Evolutionary conservation across 2,797 vertebrate genomes (phyloP).

Genomic region (Rhinogobio ventralis): DNA sequence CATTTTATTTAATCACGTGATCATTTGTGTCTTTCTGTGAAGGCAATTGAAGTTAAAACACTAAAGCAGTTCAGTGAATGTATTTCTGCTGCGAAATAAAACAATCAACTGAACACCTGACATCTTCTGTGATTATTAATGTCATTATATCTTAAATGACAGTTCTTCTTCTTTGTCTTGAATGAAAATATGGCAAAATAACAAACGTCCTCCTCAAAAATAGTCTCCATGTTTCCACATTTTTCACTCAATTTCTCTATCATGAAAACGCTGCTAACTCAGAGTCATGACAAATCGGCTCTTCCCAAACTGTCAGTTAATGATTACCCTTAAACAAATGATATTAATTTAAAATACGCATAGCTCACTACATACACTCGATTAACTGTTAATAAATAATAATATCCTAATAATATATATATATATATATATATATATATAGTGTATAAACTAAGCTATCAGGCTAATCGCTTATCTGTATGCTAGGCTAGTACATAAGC

Average conservation of each 20-base stretch:
- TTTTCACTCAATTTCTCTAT: neutral
- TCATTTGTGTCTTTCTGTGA: conserved; percentile 8
- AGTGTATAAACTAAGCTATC: too few relatives aligned
- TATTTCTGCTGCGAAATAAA: conserved; percentile 53
- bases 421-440: too few relatives aligned
- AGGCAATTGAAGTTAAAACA: neutral
- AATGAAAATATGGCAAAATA: neutral
- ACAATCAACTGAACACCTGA: conserved; percentile 47
- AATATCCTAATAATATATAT: too few relatives aligned
- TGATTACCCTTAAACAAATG: too few relatives aligned
- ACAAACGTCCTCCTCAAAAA: too few relatives aligned
- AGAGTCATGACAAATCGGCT: neutral
- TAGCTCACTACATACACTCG: too few relatives aligned
- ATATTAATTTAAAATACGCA: too few relatives aligned
- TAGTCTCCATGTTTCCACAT: too few relatives aligned
- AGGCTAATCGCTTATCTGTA: too few relatives aligned
- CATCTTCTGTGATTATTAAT: neutral
- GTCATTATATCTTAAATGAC: conserved; percentile 7
- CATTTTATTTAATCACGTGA: neutral
- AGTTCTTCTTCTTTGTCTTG: neutral
- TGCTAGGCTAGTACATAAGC: too few relatives aligned
- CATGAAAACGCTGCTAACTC: neutral
- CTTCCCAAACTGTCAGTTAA: too few relatives aligned
- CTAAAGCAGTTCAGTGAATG: conserved; percentile 42
- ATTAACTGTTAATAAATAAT: too few relatives aligned